A percentile compares a stretch with the other conserved stretches of the same genome.
These are phyloP conservation scores for Paracanthobrama guichenoti DNA, from an alignment of 2,113 vertebrate genomes.

Conservation along the genomic window DNA sequence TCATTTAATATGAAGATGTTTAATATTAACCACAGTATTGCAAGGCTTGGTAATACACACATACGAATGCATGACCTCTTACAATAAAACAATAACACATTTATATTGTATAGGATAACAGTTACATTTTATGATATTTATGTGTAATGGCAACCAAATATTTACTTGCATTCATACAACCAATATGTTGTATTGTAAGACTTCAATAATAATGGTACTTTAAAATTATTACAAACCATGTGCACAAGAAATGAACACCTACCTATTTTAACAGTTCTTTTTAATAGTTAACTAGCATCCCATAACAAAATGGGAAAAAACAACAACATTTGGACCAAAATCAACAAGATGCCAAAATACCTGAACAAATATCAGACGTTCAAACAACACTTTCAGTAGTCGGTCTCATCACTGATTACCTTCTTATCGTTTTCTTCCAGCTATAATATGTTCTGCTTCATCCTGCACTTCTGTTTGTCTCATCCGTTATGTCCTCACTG, in stretches of 20 bases:
- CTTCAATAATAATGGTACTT: background rate
- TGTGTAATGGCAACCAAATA: background rate
- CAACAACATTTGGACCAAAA: background rate
- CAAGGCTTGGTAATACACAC: background rate
- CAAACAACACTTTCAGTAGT: background rate
- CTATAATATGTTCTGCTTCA: background rate
- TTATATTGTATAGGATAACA: background rate
- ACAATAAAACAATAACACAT: background rate
- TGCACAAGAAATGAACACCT: background rate
- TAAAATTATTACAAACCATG: background rate
- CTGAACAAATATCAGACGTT: background rate
- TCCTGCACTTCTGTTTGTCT: background rate
- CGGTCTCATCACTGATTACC: background rate
- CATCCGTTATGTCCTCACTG: constrained; percentile 45
- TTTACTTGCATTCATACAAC: background rate
- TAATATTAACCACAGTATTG: background rate
- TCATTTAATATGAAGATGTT: background rate
- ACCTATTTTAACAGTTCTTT: background rate
- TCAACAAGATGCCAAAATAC: constrained; percentile 8
- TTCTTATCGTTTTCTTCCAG: constrained; percentile 5
- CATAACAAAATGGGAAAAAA: background rate
- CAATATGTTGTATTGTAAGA: background rate
- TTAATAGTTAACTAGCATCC: background rate
- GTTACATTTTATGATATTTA: background rate
- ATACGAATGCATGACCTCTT: background rate